Conservation (phyloP, 2,888 invertebrate genomes). For the Thymelicus lineola region DNA sequence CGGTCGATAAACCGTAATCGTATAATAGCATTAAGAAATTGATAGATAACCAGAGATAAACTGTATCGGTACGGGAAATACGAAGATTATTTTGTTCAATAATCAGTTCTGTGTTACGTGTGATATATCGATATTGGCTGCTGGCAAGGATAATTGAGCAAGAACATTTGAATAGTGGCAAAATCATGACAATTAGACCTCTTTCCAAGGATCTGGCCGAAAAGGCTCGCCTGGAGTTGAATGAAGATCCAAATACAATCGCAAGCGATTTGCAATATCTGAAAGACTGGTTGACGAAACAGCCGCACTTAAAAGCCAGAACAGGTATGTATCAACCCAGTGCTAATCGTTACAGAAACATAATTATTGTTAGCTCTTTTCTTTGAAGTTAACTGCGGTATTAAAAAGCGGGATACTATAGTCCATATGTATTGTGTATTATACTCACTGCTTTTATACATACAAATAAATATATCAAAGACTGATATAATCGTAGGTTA, state of each 20-base stretch:
- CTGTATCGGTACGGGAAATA: conserved; percentile 11
- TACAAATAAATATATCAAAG: too few species aligned
- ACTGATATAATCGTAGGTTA: too few species aligned
- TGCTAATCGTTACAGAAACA: too few species aligned
- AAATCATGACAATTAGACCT: conserved; percentile 51
- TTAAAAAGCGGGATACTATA: too few species aligned
- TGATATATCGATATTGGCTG: background rate
- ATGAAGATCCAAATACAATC: conserved; percentile 76
- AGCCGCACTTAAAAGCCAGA: conserved; percentile 77
- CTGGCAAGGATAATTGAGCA: background rate
- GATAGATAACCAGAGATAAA: conserved; percentile 26
- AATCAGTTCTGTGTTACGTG: conserved; percentile 11
- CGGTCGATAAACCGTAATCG: background rate
- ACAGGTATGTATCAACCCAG: conserved; percentile 49
- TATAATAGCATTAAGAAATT: background rate
- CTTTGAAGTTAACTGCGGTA: too few species aligned
- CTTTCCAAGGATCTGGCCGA: conserved; percentile 54
- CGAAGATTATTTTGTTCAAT: background rate
- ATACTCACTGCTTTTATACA: too few species aligned
- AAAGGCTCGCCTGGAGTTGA: conserved; percentile 73
- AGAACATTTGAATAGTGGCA: background rate
- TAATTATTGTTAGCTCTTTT: too few species aligned
- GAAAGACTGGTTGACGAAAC: conserved; percentile 81
- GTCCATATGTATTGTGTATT: too few species aligned
- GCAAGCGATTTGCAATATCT: conserved; percentile 73